Conservation (phyloP, 2,113 vertebrate genomes). For the Carollia perspicillata region DNA sequence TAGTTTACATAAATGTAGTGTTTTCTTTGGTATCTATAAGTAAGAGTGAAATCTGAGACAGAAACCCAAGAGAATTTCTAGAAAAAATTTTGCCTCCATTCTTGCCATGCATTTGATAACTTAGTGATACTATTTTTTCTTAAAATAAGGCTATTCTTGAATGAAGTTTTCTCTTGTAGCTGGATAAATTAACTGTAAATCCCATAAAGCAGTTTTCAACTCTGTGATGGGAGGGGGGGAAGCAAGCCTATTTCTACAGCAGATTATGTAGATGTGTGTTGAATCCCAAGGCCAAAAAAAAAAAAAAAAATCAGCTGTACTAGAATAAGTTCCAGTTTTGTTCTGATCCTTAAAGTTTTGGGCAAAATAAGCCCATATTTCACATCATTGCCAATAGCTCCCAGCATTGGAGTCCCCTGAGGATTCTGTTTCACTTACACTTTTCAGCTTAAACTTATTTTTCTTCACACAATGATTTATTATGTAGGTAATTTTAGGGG, state of each 20-base stretch:
- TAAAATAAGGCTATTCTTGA: neutral
- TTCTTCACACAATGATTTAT: constrained; percentile 83
- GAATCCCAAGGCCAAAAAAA: neutral
- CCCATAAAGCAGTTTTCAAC: constrained; percentile 10
- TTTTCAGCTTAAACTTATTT: constrained; percentile 77
- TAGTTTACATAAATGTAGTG: neutral
- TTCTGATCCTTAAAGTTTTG: constrained; percentile 62
- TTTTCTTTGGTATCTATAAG: constrained; percentile 22
- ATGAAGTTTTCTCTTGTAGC: neutral
- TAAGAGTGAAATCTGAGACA: constrained; percentile 18
- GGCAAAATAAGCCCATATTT: constrained; percentile 72
- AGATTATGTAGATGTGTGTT: neutral
- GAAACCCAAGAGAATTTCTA: neutral
- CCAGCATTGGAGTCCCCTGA: constrained; percentile 66
- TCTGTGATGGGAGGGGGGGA: neutral
- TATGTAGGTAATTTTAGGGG: constrained; percentile 84
- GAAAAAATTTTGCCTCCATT: neutral
- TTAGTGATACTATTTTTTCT: constrained; percentile 1
- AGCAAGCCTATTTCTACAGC: neutral
- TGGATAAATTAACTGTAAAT: constrained; percentile 39
- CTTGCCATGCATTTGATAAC: constrained; percentile 22
- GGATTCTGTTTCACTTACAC: constrained; percentile 55
- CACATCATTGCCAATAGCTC: constrained; percentile 72
- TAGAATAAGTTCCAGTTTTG: constrained; percentile 65
- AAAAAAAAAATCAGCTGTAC: neutral